phyloP scores from a whole-genome alignment of 2,797 vertebrate species.

The Acestrorhynchus altus region DNA sequence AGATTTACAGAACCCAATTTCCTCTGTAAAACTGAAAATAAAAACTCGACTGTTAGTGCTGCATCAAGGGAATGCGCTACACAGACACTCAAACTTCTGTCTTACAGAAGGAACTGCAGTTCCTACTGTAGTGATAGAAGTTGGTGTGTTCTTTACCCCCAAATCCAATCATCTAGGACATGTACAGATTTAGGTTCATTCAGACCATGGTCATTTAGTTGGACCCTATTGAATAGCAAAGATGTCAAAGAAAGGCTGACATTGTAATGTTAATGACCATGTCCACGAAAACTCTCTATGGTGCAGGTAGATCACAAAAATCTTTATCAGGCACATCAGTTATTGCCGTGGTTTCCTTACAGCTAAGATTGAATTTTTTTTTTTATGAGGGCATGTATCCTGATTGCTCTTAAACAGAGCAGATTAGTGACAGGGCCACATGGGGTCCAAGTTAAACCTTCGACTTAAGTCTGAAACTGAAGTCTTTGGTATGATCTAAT shows the following conservation, averaged over 20 bases:
- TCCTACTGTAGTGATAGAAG: constrained; percentile 38
- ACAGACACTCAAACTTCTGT: constrained; percentile 55
- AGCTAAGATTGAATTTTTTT: constrained; percentile 15
- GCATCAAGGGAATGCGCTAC: constrained; percentile 58
- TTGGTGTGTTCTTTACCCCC: constrained; percentile 48
- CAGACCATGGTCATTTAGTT: constrained; percentile 64
- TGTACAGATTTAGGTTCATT: constrained; percentile 48
- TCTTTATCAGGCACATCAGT: constrained; percentile 54
- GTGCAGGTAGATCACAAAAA: constrained; percentile 41
- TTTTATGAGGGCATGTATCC: constrained; percentile 39
- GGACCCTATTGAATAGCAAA: constrained; percentile 46
- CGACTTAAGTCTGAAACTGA: constrained; percentile 44
- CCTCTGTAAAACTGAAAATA: background rate
- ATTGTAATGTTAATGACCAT: constrained; percentile 44
- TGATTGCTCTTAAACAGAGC: constrained; percentile 56
- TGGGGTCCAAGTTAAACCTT: constrained; percentile 46
- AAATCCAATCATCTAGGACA: constrained; percentile 49
- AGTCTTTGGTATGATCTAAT: constrained; percentile 54
- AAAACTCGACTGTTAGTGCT: constrained; percentile 54
- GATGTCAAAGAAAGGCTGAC: constrained; percentile 36
- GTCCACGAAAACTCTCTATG: constrained; percentile 38
- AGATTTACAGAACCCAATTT: constrained; percentile 12
- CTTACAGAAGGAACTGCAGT: constrained; percentile 41
- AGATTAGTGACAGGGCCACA: constrained; percentile 46
- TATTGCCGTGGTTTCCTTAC: constrained; percentile 48